Evolutionary conservation across 1,140 invertebrate genomes (phyloP).

Genomic region (Pseudomyrmex dendroicus): DNA sequence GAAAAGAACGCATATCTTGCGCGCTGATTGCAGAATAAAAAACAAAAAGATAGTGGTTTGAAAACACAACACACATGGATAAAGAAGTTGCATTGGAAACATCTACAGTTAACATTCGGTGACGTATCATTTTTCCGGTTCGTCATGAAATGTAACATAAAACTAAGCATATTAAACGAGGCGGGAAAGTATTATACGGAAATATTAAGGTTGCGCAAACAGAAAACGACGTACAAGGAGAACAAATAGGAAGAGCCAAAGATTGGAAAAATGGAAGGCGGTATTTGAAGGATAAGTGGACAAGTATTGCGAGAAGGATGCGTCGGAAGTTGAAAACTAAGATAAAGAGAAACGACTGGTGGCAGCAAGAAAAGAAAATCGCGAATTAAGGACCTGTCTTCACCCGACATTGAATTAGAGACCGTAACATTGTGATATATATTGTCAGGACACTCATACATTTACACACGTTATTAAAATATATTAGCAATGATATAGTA

Average conservation of each 20-base stretch:
- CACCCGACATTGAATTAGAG: not conserved
- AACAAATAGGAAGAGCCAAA: conserved; percentile 18
- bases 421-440: not conserved
- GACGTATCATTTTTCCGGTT: conserved; percentile 35
- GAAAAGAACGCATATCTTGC: not conserved
- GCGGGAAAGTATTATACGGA: conserved; percentile 42
- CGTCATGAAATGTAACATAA: conserved; percentile 24
- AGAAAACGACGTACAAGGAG: conserved; percentile 5
- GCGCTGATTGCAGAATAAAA: not conserved
- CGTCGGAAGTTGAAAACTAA: conserved; percentile 31
- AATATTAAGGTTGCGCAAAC: conserved; percentile 52
- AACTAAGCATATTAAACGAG: conserved; percentile 27
- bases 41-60: not conserved
- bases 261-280: conserved; percentile 20
- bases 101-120: conserved; percentile 1
- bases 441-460: too few species aligned
- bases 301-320: conserved; percentile 25
- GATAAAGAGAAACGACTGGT: conserved; percentile 8
- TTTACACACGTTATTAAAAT: too few species aligned
- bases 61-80: not conserved
- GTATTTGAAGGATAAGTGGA: conserved; percentile 7
- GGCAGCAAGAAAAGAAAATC: conserved; percentile 39
- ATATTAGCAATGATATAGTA: too few species aligned
- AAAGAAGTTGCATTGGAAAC: conserved; percentile 12
- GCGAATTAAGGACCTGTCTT: conserved; percentile 30